Evolutionary conservation across 1,140 invertebrate genomes (phyloP), one percentile per base, ranked within the genome.

Genomic region (Hestina assimilis): DNA sequence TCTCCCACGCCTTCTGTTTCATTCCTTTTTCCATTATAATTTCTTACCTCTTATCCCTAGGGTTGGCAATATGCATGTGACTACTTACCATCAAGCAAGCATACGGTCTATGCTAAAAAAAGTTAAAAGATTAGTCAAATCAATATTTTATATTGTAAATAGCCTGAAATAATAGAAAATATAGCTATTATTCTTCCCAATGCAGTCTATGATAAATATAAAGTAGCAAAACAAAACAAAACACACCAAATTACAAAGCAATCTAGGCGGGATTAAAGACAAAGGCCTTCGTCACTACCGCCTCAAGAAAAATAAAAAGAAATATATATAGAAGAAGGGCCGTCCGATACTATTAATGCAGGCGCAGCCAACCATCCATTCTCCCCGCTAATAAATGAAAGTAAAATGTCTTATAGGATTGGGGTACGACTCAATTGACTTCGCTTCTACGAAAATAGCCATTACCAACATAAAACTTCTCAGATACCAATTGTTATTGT

Each of bases 361-460:
- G 40, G 47, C 59, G 31, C 21, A 45, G 59, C 20, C 29, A 21
- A 29, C 45, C 50, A 54, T 58, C 45, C 26, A 64, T 55, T 64
- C 38, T 48, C 31, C 33, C 50, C 28, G 41, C 46, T 64, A 54
- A 64, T 64, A 64, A 59, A 64, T 59, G 62, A 64, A 64, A 64
- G 51, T 54, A 38, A 59, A 50, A 59, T 15, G 23, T 42, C 56
- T 50, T 45, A 59, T 51, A 4, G 47, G 56, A 40, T 59, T 29
- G 48, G 48, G 56, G 41, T 52, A 53, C 12, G 35, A 52, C 56
- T 59, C 56, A 59, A 59, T 59, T 46, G 48, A 59, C 40, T 45
- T 59, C 52, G 41, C 28, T 35, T 59, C 28, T 43, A 24, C 40
- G 23, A 23, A 38, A 55, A 38, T 46, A 38, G 40, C 29, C 24